A percentile compares a stretch with the other conserved stretches of the same genome.
phyloP scores from a whole-genome alignment of 2,888 invertebrate species.

The Drosophila hamatofila region DNA sequence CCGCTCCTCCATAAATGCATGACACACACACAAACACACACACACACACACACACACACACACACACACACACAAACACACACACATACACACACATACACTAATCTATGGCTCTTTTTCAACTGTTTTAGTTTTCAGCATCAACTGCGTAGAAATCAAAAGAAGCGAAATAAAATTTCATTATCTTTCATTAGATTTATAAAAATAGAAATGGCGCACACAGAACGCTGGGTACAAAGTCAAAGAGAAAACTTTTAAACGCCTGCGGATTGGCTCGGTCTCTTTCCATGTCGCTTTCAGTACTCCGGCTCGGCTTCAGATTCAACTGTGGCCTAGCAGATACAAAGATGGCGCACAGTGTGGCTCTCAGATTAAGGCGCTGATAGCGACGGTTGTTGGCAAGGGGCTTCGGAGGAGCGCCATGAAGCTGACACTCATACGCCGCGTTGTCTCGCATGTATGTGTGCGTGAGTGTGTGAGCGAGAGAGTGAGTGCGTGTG shows the following conservation, averaged over 20 bases:
- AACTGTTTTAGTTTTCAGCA: slow-evolving; percentile 73
- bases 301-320: slow-evolving; percentile 25
- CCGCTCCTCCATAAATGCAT: slow-evolving; percentile 9
- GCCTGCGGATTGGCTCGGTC: slow-evolving; percentile 53
- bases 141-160: slow-evolving; percentile 72
- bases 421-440: slow-evolving; percentile 63
- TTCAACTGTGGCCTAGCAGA: slow-evolving; percentile 35
- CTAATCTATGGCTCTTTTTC: slow-evolving; percentile 57
- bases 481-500: slow-evolving; percentile 12
- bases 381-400: slow-evolving; percentile 71
- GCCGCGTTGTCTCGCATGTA: slow-evolving; percentile 49
- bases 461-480: slow-evolving; percentile 10
- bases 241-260: slow-evolving; percentile 61
- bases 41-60: slow-evolving; percentile 11
- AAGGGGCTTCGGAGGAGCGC: slow-evolving; percentile 28
- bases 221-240: slow-evolving; percentile 53
- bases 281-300: slow-evolving; percentile 17
- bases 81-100: slow-evolving; percentile 7
- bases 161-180: slow-evolving; percentile 76
- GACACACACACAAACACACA: slow-evolving; percentile 7
- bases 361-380: slow-evolving; percentile 71
- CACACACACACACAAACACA: slow-evolving; percentile 3
- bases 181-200: slow-evolving; percentile 82
- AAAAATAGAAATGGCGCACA: slow-evolving; percentile 68
- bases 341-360: slow-evolving; percentile 63